Base-by-base conservation (phyloP, 2,888 invertebrate species). In the Erebia epiphron region DNA sequence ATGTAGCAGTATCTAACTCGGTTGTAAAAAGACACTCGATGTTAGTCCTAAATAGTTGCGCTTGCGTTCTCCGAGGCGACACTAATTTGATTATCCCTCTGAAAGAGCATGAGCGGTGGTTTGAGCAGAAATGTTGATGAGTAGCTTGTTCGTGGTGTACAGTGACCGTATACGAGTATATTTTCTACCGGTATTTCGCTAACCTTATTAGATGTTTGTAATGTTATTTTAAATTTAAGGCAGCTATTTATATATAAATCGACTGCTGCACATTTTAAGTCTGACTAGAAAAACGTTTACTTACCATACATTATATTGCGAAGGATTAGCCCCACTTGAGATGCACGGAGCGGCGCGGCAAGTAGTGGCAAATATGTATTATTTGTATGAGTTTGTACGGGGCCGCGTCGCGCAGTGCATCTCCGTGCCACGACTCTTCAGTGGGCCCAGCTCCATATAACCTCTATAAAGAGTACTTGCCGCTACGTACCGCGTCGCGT, bases 41-140 rank as follows among this genome's bases (percentile, higher is more conserved):
- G 79, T 79, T 79, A 82, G 79, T 80, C 80, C 79, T 85, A 83
- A 89, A 86, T 86, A 86, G 87, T 85, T 84, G 80, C 82, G 78
- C 78, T 76, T 82, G 80, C 81, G 84, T 79, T 79, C 84, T 73
- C 76, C 85, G 83, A 85, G 69, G 84, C 85, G 86, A 82, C 80
- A 87, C 82, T 92, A 85, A 92, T 92, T 84, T 86, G 82, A 92
- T 92, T 92, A 90, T 87, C 83, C 80, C 80, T 75, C 75, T 86
- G 88, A 87, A 80, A 82, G 88, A 84, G 81, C 90, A 88, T 83
- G 81, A 81, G 80, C 82, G 80, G 79, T 84, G 85, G 81, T 83
- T 85, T 85, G 83, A 80, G 80, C 80, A 78, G 76, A 76, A 75
- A 73, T 76, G 75, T 76, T 73, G 73, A 77, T 71, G 76, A 78